Conservation (phyloP, 2,888 invertebrate species). For the Branchellion lobata region DNA sequence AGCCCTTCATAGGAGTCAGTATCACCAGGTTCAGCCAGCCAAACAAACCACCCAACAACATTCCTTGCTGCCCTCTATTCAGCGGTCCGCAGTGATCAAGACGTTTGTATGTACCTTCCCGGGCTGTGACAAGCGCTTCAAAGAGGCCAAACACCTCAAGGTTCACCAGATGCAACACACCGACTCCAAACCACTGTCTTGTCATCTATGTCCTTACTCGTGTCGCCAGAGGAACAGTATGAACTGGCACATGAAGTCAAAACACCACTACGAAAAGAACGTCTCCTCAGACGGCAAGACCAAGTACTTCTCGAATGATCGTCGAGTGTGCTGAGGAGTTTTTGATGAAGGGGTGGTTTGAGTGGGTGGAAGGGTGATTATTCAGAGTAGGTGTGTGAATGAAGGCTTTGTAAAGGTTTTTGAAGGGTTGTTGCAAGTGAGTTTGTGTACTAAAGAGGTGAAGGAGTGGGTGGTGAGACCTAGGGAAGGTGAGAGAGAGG, state of each 20-base stretch:
- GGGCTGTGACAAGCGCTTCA: slow-evolving; percentile 52
- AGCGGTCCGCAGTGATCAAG: not conserved
- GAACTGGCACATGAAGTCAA: slow-evolving; percentile 55
- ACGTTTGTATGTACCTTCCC: slow-evolving; percentile 49
- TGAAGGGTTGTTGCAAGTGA: too few relatives aligned
- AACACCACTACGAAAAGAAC: slow-evolving; percentile 51
- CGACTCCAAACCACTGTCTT: slow-evolving; percentile 51
- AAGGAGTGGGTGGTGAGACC: too few relatives aligned
- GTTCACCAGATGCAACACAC: slow-evolving; percentile 53
- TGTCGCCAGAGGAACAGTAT: slow-evolving; percentile 53
- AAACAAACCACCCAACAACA: too few relatives aligned
- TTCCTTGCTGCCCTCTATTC: too few relatives aligned
- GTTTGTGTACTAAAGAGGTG: too few relatives aligned
- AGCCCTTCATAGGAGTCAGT: too few relatives aligned
- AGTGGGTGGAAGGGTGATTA: too few relatives aligned
- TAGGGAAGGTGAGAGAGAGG: too few relatives aligned
- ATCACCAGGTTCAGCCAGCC: too few relatives aligned
- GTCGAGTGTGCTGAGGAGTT: not conserved
- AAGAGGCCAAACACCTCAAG: slow-evolving; percentile 52
- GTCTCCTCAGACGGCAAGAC: slow-evolving; percentile 51
- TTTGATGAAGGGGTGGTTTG: not conserved
- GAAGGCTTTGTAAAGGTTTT: too few relatives aligned
- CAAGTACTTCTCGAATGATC: slow-evolving; percentile 41
- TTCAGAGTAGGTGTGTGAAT: too few relatives aligned
- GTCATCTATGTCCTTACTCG: slow-evolving; percentile 51